Conservation (phyloP, 2,888 invertebrate species). For the Nomada lathburiana region DNA sequence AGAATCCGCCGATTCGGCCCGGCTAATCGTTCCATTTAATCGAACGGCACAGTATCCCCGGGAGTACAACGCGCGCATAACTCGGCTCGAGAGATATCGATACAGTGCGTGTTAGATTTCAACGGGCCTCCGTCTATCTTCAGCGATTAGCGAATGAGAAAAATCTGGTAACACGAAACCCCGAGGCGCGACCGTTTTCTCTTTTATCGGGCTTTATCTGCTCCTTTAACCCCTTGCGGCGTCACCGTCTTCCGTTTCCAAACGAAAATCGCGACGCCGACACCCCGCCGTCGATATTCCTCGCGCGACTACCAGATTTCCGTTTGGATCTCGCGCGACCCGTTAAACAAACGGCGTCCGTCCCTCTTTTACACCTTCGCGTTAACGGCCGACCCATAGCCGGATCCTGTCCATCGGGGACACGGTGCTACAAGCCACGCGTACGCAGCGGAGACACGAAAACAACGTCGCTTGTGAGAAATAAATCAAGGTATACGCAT, state of each 20-base stretch:
- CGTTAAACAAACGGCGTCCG: no score
- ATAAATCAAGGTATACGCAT: constrained; percentile 7
- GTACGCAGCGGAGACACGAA: neutral
- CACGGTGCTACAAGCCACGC: no score
- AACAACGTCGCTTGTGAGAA: constrained; percentile 14
- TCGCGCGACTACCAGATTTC: no score
- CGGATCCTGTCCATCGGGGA: constrained; percentile 3
- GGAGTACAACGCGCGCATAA: neutral
- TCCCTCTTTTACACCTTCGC: no score
- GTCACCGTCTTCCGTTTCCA: neutral
- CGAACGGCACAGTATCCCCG: neutral
- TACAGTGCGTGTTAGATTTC: constrained; percentile 54
- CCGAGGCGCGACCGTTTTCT: constrained; percentile 46
- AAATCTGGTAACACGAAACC: constrained; percentile 68
- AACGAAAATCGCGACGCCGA: neutral
- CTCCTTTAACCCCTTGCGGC: constrained; percentile 5
- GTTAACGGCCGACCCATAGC: no score
- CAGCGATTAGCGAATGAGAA: constrained; percentile 75
- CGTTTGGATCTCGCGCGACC: no score
- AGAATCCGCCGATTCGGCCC: neutral
- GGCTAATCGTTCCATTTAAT: constrained; percentile 7
- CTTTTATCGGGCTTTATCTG: constrained; percentile 61
- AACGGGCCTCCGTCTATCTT: constrained; percentile 51
- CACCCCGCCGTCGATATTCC: no score
- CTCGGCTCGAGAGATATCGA: constrained; percentile 40